Base-by-base conservation (phyloP, 2,113 vertebrate species). In the Steatornis caripensis region DNA sequence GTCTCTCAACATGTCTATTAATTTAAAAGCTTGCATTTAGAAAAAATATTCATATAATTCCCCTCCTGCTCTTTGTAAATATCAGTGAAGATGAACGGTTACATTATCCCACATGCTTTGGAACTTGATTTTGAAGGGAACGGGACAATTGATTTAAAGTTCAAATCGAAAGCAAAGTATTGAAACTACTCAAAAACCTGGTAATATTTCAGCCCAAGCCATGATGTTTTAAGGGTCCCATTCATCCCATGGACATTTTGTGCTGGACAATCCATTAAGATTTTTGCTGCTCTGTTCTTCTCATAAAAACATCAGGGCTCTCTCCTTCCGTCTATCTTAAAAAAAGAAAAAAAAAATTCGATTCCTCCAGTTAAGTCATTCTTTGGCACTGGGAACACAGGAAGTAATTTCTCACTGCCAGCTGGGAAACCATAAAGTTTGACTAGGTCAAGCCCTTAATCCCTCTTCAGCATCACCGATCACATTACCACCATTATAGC, bases 361-460 rank as follows among this genome's bases (percentile, higher is more conserved):
- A 51, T 87, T 87, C 92, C 78, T 62, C 80, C 89, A 85, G 69
- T 96, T 89, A 95, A 94, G 93, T 95, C 87, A 83, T 93, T 72
- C 78, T 91, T 94, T 96, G 91, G 93, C 87, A 83, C 84, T 95
- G 89, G 92, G 70, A 91, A 70, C 87, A 85, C 74, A 95, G 94
- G 92, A 97, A 97, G 77, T 79, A 87, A 95, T 96, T 95, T 92
- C 93, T 97, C 95, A 95, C 72, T 93, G 82, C 71, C 89, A 84
- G n/a, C 65, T 84, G 77, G 48, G 76, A 95, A 95, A 84, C 71
- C 60, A 75, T 93, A 78, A 95, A 94, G n/a, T 92, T 90, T 90
- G 94, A 61, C 46, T 82, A 68, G 72, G 91, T 92, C 91, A 91
- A 66, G 84, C 48, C 84, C 89, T 94, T 68, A 48, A 53, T 89